Percentiles rank a stretch among this genome's conserved stretches.
These are phyloP conservation scores for Melanaphis sacchari DNA, from an alignment of 1,140 invertebrate genomes.

Conservation along the genomic window DNA sequence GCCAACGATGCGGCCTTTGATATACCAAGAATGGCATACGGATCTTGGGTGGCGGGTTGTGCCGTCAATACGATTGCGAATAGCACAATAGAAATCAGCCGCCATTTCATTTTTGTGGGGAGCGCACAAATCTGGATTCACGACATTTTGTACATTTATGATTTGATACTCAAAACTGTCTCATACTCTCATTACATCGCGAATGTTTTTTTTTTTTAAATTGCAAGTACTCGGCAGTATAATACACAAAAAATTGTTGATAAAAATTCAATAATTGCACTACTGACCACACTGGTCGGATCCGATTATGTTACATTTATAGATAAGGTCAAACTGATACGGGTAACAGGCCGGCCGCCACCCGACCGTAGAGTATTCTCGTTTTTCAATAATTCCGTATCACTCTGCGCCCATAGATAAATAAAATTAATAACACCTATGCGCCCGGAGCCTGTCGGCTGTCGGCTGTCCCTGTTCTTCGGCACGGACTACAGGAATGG, in stretches of 20 bases:
- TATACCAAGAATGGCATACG: constrained; percentile 86
- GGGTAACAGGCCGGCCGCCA: not conserved
- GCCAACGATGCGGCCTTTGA: constrained; percentile 73
- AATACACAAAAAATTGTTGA: not conserved
- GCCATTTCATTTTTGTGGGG: constrained; percentile 53
- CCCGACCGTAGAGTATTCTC: not conserved
- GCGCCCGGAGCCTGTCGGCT: too few species aligned
- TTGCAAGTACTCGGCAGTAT: not conserved
- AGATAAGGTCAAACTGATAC: constrained; percentile 47
- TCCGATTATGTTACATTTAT: not conserved
- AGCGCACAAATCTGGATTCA: not conserved
- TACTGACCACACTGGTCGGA: not conserved
- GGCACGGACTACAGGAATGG: too few species aligned
- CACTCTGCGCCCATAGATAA: too few species aligned
- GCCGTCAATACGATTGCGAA: constrained; percentile 15
- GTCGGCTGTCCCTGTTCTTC: too few species aligned
- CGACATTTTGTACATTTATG: constrained; percentile 36
- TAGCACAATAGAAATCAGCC: constrained; percentile 52
- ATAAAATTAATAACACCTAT: too few species aligned
- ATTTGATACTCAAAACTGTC: not conserved
- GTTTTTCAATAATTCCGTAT: too few species aligned
- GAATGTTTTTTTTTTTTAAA: not conserved
- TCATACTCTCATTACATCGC: not conserved
- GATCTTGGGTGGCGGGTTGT: constrained; percentile 66
- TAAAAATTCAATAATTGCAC: not conserved